phyloP scores from a whole-genome alignment of 2,797 vertebrate species.

The Sarcoramphus papa region DNA sequence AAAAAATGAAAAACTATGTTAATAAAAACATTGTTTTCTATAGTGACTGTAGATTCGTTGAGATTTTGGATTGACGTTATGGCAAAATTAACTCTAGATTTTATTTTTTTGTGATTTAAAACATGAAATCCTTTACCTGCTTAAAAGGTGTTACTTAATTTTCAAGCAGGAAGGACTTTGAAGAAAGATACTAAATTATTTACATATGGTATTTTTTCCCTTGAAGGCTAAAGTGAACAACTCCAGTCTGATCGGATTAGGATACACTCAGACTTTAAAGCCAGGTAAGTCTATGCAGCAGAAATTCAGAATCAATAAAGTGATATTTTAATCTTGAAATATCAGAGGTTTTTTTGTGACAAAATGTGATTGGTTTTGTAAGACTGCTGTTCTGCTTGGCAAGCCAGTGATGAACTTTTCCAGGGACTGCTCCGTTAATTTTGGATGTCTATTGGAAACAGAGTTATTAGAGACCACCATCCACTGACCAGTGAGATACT shows the following conservation, averaged over 20 bases:
- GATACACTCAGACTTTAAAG: constrained; percentile 96
- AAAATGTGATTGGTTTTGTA: neutral
- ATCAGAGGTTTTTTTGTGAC: neutral
- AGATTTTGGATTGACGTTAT: neutral
- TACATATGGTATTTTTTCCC: neutral
- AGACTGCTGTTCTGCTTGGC: neutral
- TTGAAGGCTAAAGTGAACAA: constrained; percentile 97
- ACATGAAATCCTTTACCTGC: neutral
- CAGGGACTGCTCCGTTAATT: neutral
- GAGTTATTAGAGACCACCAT: neutral
- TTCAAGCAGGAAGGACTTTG: neutral
- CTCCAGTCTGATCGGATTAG: constrained; percentile 94
- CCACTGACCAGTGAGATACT: neutral
- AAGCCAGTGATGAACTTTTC: neutral
- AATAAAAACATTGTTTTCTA: neutral
- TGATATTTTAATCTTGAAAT: neutral
- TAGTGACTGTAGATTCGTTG: neutral
- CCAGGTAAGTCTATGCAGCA: constrained; percentile 81
- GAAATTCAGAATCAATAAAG: neutral
- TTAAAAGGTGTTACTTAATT: neutral
- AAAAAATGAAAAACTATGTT: neutral
- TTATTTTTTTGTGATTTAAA: neutral
- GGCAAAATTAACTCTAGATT: neutral
- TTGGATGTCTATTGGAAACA: neutral
- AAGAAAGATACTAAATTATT: neutral